Evolutionary conservation across 1,140 invertebrate species (phyloP).

Genomic region (Halotydeus destructor): DNA sequence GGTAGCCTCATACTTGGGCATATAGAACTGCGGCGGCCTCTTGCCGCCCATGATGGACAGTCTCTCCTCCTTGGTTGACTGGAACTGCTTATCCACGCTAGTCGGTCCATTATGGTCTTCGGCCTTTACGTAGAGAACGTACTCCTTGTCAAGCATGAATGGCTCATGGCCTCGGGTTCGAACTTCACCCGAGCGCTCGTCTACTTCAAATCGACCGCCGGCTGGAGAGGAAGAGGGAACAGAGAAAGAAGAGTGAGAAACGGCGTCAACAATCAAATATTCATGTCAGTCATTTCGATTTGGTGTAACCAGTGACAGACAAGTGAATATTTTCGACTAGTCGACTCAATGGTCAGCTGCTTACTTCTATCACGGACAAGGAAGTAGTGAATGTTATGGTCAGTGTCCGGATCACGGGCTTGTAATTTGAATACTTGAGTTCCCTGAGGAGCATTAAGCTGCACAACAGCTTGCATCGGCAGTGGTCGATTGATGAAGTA

Average conservation of each 20-base stretch:
- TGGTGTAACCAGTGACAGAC: too few relatives aligned
- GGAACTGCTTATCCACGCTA: conserved; percentile 63
- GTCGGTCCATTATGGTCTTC: conserved; percentile 81
- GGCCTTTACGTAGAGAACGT: conserved; percentile 81
- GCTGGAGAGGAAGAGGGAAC: conserved; percentile 30
- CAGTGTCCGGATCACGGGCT: conserved; percentile 78
- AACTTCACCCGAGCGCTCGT: conserved; percentile 78
- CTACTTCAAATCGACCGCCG: conserved; percentile 59
- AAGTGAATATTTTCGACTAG: too few relatives aligned
- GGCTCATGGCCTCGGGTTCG: conserved; percentile 67
- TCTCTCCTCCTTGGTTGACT: conserved; percentile 70
- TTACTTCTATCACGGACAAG: conserved; percentile 66
- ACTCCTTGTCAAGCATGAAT: conserved; percentile 86
- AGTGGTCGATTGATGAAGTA: conserved; percentile 81
- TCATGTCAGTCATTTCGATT: too few relatives aligned
- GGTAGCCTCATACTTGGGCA: conserved; percentile 74
- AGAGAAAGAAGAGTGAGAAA: too few relatives aligned
- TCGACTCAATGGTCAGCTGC: too few relatives aligned
- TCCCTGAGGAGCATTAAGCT: conserved; percentile 76
- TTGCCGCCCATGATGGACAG: conserved; percentile 81
- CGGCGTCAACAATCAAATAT: too few relatives aligned
- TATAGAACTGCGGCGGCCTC: conserved; percentile 77
- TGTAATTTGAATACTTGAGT: conserved; percentile 87
- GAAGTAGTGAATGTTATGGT: conserved; percentile 86
- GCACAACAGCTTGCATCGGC: conserved; percentile 88